Base-by-base conservation (phyloP, 2,113 vertebrate species). In the Callopanchax toddi region DNA sequence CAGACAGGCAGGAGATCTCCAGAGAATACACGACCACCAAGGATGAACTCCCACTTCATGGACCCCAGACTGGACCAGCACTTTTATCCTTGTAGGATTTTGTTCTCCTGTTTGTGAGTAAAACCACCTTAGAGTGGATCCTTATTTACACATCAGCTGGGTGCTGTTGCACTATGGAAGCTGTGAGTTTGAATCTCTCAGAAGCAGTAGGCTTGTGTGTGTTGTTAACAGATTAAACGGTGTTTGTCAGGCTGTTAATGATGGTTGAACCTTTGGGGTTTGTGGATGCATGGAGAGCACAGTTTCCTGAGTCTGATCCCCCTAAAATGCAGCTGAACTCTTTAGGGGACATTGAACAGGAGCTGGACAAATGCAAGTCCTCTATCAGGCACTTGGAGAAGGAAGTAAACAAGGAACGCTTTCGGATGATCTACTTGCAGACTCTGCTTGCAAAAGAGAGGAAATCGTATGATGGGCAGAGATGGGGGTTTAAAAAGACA, bases 351-450 rank as follows among this genome's bases (percentile, higher is more conserved):
- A 97, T 99, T 53, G 95, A 99, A 74, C 95, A 94, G 74, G 96
- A 99, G 82, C 92, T 99, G 87, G 95, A 97, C 87, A 93, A 95
- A 81, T 99, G 97, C 89, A 96, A 96, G 86, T 89, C 92, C 1
- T 97, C 96, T 15, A 95, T 99, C 75, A 92, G 94, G 76, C 91
- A 94, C 37, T 75, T 99, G 90, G 97, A 99, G 90, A 93, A 94
- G 90, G 96, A 98, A 84, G 96, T 98, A 58, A 99, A 97, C 91
- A 96, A 98, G 91, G 97, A 99, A 84, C 94, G 97, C 55, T 99
- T 99, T 84, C 94, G 96, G 29, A 99, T 99, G 97, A 99, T 99
- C 84, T 99, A 99, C 93, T 91, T 99, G 88, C 97, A 99, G 93
- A 98, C 96, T 46, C 91, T 99, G 75, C 91, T 99, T 49, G 97